Conservation (phyloP, 2,113 vertebrate genomes). For the Elachura formosa region DNA sequence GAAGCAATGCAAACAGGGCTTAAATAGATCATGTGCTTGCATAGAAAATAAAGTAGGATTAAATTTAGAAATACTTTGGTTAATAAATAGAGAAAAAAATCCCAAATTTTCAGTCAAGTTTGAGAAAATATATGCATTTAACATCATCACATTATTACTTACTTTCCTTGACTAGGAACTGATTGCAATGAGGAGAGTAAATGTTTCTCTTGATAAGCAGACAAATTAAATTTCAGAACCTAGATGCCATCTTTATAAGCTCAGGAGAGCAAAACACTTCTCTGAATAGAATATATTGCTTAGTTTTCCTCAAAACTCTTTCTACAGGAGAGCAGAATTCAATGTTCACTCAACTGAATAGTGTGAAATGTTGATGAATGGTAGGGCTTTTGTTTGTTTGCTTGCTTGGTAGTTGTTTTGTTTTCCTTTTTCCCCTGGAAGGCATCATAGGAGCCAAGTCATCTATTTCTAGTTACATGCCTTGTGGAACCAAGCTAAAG, state of each 20-base stretch:
- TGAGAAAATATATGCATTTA: background rate
- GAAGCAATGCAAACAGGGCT: background rate
- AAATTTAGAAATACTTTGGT: background rate
- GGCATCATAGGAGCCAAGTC: background rate
- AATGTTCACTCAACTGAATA: background rate
- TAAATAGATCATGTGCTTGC: background rate
- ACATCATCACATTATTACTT: background rate
- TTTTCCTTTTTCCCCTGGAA: background rate
- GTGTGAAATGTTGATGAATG: background rate
- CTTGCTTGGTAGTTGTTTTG: background rate
- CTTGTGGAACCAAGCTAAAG: background rate
- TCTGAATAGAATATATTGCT: background rate
- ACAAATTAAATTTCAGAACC: background rate
- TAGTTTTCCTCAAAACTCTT: background rate
- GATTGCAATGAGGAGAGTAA: background rate
- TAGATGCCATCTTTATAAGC: background rate
- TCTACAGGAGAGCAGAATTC: background rate
- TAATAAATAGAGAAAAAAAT: background rate
- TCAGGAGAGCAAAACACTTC: background rate
- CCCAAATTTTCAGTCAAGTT: background rate
- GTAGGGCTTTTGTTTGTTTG: background rate
- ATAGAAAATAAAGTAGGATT: background rate
- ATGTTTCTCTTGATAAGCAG: background rate
- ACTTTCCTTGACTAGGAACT: background rate
- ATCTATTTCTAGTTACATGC: background rate